Conservation (phyloP, 2,888 invertebrate species). For the Eupithecia exiguata region DNA sequence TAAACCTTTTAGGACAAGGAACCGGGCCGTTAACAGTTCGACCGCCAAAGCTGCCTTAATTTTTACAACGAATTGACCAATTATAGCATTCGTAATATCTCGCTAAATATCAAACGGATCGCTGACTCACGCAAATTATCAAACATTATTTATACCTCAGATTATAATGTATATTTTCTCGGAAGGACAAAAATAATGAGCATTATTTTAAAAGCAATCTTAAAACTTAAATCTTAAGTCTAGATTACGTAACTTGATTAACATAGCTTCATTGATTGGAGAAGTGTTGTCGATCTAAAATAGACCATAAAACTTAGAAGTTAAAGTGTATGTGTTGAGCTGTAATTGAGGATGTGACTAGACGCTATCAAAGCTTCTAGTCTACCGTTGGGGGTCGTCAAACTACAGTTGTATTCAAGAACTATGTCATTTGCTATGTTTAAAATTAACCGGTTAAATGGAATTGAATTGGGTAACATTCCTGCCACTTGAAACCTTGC, state of each 20-base stretch:
- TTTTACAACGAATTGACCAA: conserved; percentile 13
- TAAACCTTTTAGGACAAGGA: background rate
- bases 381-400: conserved; percentile 56
- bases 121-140: conserved; percentile 32
- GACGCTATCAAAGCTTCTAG: conserved; percentile 44
- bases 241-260: conserved; percentile 23
- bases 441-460: background rate
- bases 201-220: conserved; percentile 28
- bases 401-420: conserved; percentile 33
- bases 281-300: background rate
- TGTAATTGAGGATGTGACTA: conserved; percentile 32
- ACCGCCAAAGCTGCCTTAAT: conserved; percentile 2
- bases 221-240: conserved; percentile 26
- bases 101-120: conserved; percentile 22
- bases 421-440: background rate
- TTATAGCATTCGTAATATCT: conserved; percentile 34
- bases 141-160: conserved; percentile 39
- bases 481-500: background rate
- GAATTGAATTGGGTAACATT: background rate
- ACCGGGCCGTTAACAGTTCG: background rate
- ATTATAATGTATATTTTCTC: conserved; percentile 52
- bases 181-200: conserved; percentile 16
- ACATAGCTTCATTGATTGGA: conserved; percentile 3
- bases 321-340: background rate
- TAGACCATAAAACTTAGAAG: background rate